Percentiles rank a stretch among this genome's conserved stretches.
Conservation (phyloP, 2,888 invertebrate genomes). For the Drosophila prostipennis region DNA sequence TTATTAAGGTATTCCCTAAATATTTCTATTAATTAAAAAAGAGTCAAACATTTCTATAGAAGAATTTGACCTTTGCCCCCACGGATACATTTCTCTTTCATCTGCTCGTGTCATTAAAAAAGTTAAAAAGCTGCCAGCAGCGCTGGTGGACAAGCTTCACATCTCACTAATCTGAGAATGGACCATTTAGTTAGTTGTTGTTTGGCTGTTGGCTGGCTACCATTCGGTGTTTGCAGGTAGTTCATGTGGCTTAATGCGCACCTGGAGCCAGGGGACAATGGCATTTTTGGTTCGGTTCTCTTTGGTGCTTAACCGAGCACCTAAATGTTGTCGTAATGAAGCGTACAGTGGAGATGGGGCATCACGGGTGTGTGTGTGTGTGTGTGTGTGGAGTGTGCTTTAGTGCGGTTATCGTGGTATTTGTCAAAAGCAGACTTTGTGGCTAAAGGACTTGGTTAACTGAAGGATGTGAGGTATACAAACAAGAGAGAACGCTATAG, state of each 20-base stretch:
- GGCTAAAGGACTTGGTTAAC: constrained; percentile 31
- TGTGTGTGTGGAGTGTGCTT: background rate
- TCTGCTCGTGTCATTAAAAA: constrained; percentile 9
- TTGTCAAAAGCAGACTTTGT: constrained; percentile 39
- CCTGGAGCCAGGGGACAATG: constrained; percentile 38
- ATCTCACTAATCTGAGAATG: constrained; percentile 33
- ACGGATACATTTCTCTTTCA: background rate
- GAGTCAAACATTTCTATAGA: background rate
- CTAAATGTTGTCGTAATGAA: constrained; percentile 47
- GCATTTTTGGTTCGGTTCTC: constrained; percentile 27
- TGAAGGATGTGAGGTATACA: background rate
- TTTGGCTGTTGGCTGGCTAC: constrained; percentile 30
- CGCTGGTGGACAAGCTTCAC: constrained; percentile 6
- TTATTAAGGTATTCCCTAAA: too few relatives aligned
- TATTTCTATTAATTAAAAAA: too few relatives aligned
- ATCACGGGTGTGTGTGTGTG: background rate
- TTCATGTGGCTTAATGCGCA: constrained; percentile 40
- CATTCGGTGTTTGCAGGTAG: constrained; percentile 34
- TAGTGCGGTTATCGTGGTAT: constrained; percentile 18
- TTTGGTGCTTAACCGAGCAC: constrained; percentile 40
- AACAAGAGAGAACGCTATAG: too few relatives aligned
- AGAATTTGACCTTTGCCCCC: background rate
- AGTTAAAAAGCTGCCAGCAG: constrained; percentile 7
- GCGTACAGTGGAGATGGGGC: constrained; percentile 18
- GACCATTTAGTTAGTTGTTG: constrained; percentile 23